phyloP scores from a whole-genome alignment of 2,888 invertebrate genomes.

The Plebejus argus region DNA sequence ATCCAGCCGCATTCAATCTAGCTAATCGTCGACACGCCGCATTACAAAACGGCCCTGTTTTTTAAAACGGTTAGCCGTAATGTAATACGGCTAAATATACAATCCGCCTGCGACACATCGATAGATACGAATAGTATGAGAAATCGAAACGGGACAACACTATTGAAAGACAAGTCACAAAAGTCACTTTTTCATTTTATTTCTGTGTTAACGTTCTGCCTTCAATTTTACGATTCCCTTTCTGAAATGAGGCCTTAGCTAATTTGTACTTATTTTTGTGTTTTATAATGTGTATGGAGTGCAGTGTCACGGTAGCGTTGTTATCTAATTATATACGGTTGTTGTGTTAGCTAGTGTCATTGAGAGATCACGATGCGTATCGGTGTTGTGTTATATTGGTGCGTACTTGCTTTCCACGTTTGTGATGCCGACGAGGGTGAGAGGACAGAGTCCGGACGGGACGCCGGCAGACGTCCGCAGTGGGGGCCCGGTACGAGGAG shows the following conservation, averaged over 20 bases:
- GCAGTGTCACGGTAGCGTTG: conserved; percentile 57
- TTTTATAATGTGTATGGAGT: conserved; percentile 74
- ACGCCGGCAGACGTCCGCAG: conserved; percentile 66
- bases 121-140: not conserved
- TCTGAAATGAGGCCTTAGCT: conserved; percentile 68
- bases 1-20: too few species aligned
- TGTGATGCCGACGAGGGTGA: conserved; percentile 74
- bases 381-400: conserved; percentile 77
- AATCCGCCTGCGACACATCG: too few species aligned
- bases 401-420: conserved; percentile 75
- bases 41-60: too few species aligned
- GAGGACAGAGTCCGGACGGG: conserved; percentile 66
- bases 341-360: conserved; percentile 68
- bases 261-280: conserved; percentile 53
- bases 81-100: too few species aligned
- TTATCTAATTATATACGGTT: conserved; percentile 61
- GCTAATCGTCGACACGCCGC: too few species aligned
- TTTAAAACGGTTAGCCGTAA: too few species aligned
- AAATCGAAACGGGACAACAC: conserved; percentile 17
- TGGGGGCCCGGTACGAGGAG: conserved; percentile 69
- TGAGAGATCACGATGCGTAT: conserved; percentile 77
- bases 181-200: conserved; percentile 45
- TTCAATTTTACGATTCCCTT: conserved; percentile 61
- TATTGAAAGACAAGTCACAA: conserved; percentile 4
- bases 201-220: conserved; percentile 59